phyloP scores from a whole-genome alignment of 2,797 vertebrate species.

The Threskiornis aethiopicus region DNA sequence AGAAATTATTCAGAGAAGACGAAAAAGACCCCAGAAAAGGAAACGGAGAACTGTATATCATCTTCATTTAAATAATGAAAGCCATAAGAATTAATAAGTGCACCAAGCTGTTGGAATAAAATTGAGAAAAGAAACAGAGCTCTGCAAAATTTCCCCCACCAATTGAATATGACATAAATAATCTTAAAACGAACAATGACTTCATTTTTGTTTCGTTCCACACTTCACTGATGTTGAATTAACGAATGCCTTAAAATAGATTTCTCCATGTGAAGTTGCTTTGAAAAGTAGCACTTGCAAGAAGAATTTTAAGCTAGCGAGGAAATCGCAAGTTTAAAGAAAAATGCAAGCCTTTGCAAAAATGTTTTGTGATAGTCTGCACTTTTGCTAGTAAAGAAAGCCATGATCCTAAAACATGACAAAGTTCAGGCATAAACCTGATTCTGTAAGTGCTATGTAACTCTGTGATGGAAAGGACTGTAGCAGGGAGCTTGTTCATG shows the following conservation, averaged over 20 bases:
- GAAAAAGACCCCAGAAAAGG: slow-evolving; percentile 7
- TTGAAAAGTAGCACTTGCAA: slow-evolving; percentile 1
- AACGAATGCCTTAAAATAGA: slow-evolving; percentile 16
- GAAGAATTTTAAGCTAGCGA: background rate
- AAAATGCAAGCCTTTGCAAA: background rate
- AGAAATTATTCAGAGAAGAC: slow-evolving; percentile 10
- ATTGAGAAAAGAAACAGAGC: slow-evolving; percentile 40
- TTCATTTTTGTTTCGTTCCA: slow-evolving; percentile 18
- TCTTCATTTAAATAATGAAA: slow-evolving; percentile 58
- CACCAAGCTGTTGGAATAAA: slow-evolving; percentile 33
- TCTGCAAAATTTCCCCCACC: slow-evolving; percentile 5
- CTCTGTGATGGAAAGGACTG: background rate
- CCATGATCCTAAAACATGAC: background rate
- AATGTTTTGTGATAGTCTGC: background rate
- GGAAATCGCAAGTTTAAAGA: background rate
- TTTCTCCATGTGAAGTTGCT: slow-evolving; percentile 1
- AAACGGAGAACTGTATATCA: background rate
- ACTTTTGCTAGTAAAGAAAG: background rate
- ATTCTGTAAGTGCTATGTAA: background rate
- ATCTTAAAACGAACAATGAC: background rate
- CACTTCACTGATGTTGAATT: slow-evolving; percentile 25
- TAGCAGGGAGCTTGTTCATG: background rate
- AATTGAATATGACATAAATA: slow-evolving; percentile 15
- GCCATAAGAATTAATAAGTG: slow-evolving; percentile 56
- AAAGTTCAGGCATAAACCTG: background rate